phyloP scores from a whole-genome alignment of 2,113 vertebrate species.

The Camelus dromedarius region DNA sequence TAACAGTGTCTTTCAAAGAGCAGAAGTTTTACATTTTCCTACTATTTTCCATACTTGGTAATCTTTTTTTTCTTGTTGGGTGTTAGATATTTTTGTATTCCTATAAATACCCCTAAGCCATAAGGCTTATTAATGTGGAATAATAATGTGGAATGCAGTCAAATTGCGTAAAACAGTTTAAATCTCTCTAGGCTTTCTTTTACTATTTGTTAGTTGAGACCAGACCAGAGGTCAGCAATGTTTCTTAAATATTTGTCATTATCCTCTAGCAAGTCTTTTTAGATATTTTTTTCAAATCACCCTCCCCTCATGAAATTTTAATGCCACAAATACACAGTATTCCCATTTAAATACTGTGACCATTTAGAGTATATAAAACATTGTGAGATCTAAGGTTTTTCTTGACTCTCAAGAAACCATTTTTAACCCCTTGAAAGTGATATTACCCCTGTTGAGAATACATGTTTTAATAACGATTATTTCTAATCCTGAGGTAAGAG shows the following conservation, averaged over 20 bases:
- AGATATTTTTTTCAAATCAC: not conserved
- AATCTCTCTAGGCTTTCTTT: not conserved
- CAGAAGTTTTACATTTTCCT: not conserved
- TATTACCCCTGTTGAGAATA: not conserved
- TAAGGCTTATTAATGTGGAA: not conserved
- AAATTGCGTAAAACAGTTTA: not conserved
- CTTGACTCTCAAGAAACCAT: not conserved
- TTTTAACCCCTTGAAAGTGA: not conserved
- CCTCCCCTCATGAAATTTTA: not conserved
- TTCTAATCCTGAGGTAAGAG: not conserved
- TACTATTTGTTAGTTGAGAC: not conserved
- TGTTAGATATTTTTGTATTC: not conserved
- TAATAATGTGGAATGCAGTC: not conserved
- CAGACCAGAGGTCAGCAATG: not conserved
- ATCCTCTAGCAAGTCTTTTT: not conserved
- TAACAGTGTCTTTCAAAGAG: not conserved
- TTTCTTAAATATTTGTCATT: conserved; percentile 8
- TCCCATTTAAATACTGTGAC: not conserved
- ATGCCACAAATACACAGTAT: not conserved
- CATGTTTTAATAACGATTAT: not conserved
- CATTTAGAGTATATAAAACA: not conserved
- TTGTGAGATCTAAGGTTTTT: not conserved
- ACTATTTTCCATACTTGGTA: not conserved
- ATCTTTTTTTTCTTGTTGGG: not conserved
- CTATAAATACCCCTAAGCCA: not conserved